A percentile compares a stretch with the other conserved stretches of the same genome.
Conservation (phyloP, 2,797 vertebrate genomes). For the Uromys caudimaculatus region DNA sequence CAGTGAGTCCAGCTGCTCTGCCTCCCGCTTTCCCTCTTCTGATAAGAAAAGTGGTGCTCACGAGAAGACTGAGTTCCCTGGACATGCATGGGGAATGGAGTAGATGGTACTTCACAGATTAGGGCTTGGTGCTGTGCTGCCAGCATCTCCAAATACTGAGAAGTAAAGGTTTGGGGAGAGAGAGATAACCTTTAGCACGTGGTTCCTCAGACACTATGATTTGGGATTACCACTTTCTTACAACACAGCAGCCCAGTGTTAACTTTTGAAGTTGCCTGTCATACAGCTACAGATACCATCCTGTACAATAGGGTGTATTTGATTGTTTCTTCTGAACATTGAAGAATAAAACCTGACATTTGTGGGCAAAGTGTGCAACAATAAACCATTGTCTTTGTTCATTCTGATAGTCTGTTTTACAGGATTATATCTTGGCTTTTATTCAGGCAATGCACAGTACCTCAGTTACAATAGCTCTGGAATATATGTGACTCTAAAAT, state of each 20-base stretch:
- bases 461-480: neutral
- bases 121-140: neutral
- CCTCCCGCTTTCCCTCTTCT: neutral
- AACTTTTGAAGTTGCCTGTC: slow-evolving; percentile 35
- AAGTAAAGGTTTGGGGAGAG: neutral
- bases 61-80: neutral
- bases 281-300: neutral
- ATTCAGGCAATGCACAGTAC: neutral
- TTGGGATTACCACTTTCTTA: neutral
- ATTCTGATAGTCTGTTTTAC: neutral
- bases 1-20: neutral
- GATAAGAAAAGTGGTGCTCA: neutral
- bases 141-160: neutral
- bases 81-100: neutral
- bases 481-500: slow-evolving; percentile 51
- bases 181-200: neutral
- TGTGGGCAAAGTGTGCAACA: neutral
- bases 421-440: slow-evolving; percentile 29
- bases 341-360: neutral
- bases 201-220: neutral
- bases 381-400: slow-evolving; percentile 4
- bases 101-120: neutral
- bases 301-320: neutral
- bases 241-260: neutral
- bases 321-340: slow-evolving; percentile 8